These are phyloP conservation scores for Notocelia uddmanniana DNA, from an alignment of 2,888 invertebrate species.

Conservation along the genomic window DNA sequence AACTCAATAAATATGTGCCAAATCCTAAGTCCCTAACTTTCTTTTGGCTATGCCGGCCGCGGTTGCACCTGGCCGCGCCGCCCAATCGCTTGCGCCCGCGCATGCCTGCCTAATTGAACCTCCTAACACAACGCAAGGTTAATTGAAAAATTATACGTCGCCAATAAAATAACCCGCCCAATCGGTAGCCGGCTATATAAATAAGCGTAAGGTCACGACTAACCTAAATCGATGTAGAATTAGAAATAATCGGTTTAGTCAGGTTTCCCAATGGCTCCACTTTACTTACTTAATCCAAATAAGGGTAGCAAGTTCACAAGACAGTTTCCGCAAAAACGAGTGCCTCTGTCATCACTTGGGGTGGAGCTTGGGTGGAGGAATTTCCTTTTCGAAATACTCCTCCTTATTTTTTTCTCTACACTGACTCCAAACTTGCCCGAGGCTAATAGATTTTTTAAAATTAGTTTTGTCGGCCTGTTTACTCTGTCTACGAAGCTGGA, in stretches of 20 bases:
- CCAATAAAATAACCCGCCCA: constrained; percentile 40
- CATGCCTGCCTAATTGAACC: constrained; percentile 56
- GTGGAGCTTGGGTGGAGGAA: too few species aligned
- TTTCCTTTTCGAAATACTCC: too few species aligned
- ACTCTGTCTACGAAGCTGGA: too few species aligned
- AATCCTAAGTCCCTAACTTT: constrained; percentile 13
- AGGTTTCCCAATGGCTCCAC: too few species aligned
- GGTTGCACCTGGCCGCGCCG: constrained; percentile 54
- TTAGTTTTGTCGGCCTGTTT: too few species aligned
- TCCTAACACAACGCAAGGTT: constrained; percentile 44
- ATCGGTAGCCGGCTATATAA: constrained; percentile 36
- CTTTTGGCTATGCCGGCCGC: constrained; percentile 46
- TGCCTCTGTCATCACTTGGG: too few species aligned
- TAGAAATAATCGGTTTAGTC: not conserved
- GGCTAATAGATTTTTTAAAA: too few species aligned
- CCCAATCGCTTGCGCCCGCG: constrained; percentile 51
- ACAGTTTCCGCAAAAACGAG: too few species aligned
- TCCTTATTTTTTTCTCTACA: too few species aligned
- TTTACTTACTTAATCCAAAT: too few species aligned
- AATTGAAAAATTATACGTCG: constrained; percentile 46
- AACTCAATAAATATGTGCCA: not conserved
- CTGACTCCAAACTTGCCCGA: too few species aligned
- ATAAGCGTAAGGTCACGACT: constrained; percentile 21
- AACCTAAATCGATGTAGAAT: not conserved
- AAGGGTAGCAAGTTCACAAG: too few species aligned